Evolutionary conservation across 2,888 invertebrate genomes (phyloP).

Genomic region (Lamellibrachia satsuma): DNA sequence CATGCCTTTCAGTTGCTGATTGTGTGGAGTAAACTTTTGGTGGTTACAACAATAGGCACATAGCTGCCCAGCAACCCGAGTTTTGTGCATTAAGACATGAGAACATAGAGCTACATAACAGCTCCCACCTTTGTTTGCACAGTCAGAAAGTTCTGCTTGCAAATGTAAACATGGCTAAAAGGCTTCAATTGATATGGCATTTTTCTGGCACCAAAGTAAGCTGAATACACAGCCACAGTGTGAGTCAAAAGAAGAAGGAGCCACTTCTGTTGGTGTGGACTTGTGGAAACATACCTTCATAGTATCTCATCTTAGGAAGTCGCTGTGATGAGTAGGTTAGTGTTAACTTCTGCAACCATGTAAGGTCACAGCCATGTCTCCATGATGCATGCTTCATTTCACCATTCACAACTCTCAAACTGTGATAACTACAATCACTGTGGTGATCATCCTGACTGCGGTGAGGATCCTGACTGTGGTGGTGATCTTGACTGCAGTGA

Average conservation of each 20-base stretch:
- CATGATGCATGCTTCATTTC: background rate
- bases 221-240: background rate
- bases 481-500: no score
- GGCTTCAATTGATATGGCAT: background rate
- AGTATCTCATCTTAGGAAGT: background rate
- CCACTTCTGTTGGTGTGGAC: background rate
- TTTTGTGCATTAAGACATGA: background rate
- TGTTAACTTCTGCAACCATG: background rate
- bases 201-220: background rate
- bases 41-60: background rate
- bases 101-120: background rate
- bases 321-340: background rate
- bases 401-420: background rate
- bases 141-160: background rate
- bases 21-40: background rate
- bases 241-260: background rate
- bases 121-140: background rate
- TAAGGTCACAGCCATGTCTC: background rate
- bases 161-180: background rate
- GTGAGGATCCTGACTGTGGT: no score
- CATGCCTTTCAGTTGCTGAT: background rate
- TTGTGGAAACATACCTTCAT: background rate
- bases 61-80: background rate
- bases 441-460: background rate
- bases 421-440: background rate